Evolutionary conservation across 2,113 vertebrate genomes (phyloP).

Genomic region (Cottus gobio): DNA sequence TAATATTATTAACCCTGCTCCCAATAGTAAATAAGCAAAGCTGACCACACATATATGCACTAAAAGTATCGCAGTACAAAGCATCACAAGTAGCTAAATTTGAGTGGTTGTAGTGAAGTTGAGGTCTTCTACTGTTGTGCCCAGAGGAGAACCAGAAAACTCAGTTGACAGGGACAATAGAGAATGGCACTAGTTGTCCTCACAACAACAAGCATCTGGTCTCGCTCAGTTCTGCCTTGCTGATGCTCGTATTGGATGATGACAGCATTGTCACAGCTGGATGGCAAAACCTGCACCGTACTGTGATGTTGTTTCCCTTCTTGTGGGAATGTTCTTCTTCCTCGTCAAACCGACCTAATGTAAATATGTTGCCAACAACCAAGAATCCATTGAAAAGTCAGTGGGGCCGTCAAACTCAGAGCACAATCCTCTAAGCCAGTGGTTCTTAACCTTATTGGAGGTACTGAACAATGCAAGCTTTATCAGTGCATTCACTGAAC

Average conservation of each 20-base stretch:
- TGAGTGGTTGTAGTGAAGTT: background rate
- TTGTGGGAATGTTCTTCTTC: background rate
- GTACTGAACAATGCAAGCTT: too few relatives aligned
- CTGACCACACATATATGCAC: background rate
- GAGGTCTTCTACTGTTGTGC: background rate
- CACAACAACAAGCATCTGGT: constrained; percentile 9
- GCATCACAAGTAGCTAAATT: background rate
- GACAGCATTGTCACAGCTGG: too few relatives aligned
- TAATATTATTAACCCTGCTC: background rate
- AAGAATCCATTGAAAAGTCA: constrained; percentile 28
- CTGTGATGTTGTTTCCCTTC: too few relatives aligned
- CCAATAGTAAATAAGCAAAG: background rate
- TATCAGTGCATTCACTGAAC: too few relatives aligned
- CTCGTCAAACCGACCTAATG: background rate
- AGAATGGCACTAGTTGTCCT: background rate
- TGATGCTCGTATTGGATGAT: background rate
- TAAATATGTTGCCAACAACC: background rate
- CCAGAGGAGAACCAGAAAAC: constrained; percentile 8
- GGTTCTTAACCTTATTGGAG: too few relatives aligned
- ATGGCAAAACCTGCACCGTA: too few relatives aligned
- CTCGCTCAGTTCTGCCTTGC: background rate
- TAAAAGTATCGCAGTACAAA: background rate
- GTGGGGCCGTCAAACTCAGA: background rate
- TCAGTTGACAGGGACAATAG: constrained; percentile 31
- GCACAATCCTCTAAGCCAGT: background rate